phyloP scores from a whole-genome alignment of 2,113 vertebrate genomes.

The Litocranius walleri region DNA sequence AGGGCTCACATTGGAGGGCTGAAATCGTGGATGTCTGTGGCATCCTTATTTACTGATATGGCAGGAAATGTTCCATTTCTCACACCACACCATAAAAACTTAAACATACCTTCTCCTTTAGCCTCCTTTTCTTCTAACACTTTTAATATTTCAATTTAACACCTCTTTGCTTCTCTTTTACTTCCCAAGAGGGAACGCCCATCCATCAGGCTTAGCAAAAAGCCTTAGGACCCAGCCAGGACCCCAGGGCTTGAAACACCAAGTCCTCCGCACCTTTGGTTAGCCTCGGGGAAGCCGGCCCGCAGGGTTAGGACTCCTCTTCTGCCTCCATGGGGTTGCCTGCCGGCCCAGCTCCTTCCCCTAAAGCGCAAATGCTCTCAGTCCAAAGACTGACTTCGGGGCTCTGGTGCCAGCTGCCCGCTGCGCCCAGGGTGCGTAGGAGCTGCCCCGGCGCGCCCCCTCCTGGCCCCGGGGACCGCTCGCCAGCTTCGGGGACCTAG shows the following conservation, averaged over 20 bases:
- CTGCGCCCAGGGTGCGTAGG: not conserved
- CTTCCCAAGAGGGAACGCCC: no score
- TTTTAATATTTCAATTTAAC: not conserved
- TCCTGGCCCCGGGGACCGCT: not conserved
- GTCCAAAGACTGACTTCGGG: not conserved
- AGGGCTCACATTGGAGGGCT: not conserved
- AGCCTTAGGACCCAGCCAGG: not conserved
- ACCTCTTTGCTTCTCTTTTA: no score
- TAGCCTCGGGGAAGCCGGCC: not conserved
- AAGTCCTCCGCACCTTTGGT: not conserved
- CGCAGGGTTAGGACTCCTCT: not conserved
- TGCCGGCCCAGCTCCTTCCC: no score
- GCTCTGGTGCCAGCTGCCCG: not conserved
- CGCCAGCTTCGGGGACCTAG: not conserved
- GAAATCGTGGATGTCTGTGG: not conserved
- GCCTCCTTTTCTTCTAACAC: not conserved
- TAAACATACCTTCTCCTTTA: not conserved
- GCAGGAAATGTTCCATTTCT: not conserved
- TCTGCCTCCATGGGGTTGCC: no score
- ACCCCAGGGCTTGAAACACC: rapidly evolving
- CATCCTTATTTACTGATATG: not conserved
- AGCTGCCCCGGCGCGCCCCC: not conserved
- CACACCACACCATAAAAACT: not conserved
- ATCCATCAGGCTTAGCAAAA: no score
- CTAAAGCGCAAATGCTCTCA: rapidly evolving